Evolutionary conservation across 2,797 vertebrate species (phyloP).

Genomic region (Taeniopygia guttata): DNA sequence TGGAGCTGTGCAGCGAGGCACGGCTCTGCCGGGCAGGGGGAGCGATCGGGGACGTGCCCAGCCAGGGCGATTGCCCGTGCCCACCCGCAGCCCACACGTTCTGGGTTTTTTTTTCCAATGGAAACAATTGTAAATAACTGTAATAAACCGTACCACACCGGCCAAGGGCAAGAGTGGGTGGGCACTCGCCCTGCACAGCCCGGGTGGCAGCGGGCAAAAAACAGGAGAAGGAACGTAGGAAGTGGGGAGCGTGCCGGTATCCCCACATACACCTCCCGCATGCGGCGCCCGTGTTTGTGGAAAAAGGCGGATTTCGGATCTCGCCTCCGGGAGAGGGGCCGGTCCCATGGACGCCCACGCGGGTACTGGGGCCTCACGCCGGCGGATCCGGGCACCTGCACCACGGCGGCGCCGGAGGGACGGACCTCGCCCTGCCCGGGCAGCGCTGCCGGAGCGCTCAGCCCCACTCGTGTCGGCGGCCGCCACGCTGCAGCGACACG

Average conservation of each 20-base stretch:
- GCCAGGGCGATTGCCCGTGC: constrained; percentile 8
- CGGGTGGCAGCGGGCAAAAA: not conserved
- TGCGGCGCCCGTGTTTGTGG: constrained; percentile 60
- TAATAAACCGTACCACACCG: not conserved
- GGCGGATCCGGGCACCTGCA: not conserved
- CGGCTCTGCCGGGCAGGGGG: not conserved
- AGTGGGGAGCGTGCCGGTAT: not conserved
- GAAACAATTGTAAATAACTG: not conserved
- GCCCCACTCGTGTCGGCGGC: not conserved
- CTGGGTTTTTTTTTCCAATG: constrained; percentile 20
- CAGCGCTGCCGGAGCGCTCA: not conserved
- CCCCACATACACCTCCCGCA: constrained; percentile 33
- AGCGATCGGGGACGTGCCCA: not conserved
- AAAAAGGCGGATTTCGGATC: constrained; percentile 73
- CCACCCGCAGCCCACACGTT: not conserved
- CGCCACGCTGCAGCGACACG: not conserved
- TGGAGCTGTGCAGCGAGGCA: not conserved
- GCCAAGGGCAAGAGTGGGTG: not conserved
- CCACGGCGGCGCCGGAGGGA: not conserved
- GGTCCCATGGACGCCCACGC: not conserved
- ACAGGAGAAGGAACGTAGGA: not conserved
- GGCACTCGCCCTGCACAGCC: constrained; percentile 40
- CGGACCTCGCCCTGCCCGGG: not conserved
- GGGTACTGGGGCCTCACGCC: not conserved
- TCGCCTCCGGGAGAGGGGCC: constrained; percentile 1